Base-by-base conservation (phyloP, 2,113 vertebrate species). In the Etia nguti region DNA sequence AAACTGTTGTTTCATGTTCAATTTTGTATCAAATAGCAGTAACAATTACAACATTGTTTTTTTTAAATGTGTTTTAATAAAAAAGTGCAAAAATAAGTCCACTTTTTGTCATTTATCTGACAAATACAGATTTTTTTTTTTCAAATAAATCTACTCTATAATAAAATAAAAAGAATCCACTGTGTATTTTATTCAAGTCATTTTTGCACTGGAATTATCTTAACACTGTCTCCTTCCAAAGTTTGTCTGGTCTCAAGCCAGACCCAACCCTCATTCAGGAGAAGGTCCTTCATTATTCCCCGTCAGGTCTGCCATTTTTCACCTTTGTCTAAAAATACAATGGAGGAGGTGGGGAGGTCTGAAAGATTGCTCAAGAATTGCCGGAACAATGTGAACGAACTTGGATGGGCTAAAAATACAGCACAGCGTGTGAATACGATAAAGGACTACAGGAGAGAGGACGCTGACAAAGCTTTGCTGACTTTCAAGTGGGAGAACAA, bases 321-420 rank as follows among this genome's bases (percentile, higher is more conserved):
- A 95, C 92, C 93, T 96, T 94, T 95, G 94, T 95, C 95, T 95
- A 95, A 95, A 95, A 95, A 96, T 95, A 96, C 95, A 96, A 95
- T 96, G 89, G 89, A 81, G 83, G 91, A 92, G 93, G 90, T 82
- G 83, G 84, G 86, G 84, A 90, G 70, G 93, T 86, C 94, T 92
- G 87, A 92, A 92, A 94, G 92, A 96, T 93, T 95, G 94, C 93
- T 94, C 93, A 96, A 95, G 94, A 96, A 96, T 96, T 90, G 90
- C 89, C 96, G 95, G 96, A 97, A 96, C 95, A 94, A 93, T 87
- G 94, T 92, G 92, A 94, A 82, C 85, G 60, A 89, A 92, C 85
- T 94, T 86, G 91, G 90, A 85, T 48, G 41, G 54, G 90, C 95
- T 96, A 96, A 96, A 96, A 96, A 96, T 96, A 96, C 36, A 15